Evolutionary conservation across 1,140 invertebrate genomes (phyloP).

Genomic region (Drosophila repleta): DNA sequence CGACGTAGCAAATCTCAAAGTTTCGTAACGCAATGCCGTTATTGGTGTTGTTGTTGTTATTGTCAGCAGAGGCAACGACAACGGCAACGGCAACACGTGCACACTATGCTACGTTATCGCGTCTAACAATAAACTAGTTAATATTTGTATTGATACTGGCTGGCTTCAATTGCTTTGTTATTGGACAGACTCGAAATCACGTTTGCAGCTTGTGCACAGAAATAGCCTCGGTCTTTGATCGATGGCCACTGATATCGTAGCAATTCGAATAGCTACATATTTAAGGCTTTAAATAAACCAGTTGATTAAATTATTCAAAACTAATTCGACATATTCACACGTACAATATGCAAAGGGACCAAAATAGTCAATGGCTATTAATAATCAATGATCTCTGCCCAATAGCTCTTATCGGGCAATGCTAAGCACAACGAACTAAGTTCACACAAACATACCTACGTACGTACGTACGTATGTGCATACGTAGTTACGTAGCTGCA

Average conservation of each 20-base stretch:
- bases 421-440: slow-evolving; percentile 5
- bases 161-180: not conserved
- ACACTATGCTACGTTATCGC: slow-evolving; percentile 39
- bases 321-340: not conserved
- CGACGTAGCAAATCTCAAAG: slow-evolving; percentile 2
- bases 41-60: slow-evolving; percentile 2
- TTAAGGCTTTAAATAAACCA: not conserved
- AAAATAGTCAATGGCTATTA: slow-evolving; percentile 38
- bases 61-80: slow-evolving; percentile 28
- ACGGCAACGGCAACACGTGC: slow-evolving; percentile 58
- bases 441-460: not conserved
- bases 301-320: not conserved
- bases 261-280: not conserved
- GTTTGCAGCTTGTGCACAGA: slow-evolving; percentile 24
- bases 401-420: not conserved
- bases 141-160: not conserved
- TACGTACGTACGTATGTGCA: not conserved
- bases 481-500: not conserved
- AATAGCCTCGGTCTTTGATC: slow-evolving; percentile 20
- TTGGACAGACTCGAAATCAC: slow-evolving; percentile 6
- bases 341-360: slow-evolving; percentile 12
- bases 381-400: slow-evolving; percentile 13
- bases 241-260: not conserved
- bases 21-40: slow-evolving; percentile 26
- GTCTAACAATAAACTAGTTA: slow-evolving; percentile 15